Conservation (phyloP, 2,888 invertebrate genomes). For the Leptodirus hochenwartii region DNA sequence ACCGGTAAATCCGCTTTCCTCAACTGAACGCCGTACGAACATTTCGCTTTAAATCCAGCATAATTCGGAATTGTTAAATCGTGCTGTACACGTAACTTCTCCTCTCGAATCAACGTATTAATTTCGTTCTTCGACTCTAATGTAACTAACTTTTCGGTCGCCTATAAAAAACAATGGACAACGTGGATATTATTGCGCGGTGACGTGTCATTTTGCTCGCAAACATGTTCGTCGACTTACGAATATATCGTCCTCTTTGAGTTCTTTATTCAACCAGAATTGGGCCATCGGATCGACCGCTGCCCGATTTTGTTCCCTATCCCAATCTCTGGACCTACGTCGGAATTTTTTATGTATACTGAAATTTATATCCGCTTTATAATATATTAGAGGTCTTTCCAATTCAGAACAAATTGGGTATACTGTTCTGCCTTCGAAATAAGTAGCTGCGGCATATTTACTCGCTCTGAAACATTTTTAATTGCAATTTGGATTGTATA, state of each 20-base stretch:
- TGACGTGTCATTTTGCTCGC: conserved; percentile 4
- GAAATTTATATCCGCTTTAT: no score
- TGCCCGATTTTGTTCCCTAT: conserved; percentile 20
- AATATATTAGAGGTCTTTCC: no score
- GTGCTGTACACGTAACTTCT: conserved; percentile 22
- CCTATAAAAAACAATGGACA: no score
- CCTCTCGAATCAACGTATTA: conserved; percentile 17
- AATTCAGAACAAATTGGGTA: no score
- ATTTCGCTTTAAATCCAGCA: conserved; percentile 20
- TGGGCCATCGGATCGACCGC: conserved; percentile 19
- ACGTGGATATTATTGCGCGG: no score
- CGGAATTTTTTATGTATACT: no score
- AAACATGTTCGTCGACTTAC: not conserved
- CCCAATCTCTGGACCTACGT: conserved; percentile 20
- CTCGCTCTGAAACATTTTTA: no score
- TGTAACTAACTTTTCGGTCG: no score
- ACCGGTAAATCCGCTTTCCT: conserved; percentile 18
- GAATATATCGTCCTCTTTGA: no score
- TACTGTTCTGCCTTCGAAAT: no score
- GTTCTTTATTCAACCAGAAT: conserved; percentile 20
- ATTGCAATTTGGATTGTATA: no score
- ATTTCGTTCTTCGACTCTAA: conserved; percentile 20
- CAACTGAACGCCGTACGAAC: conserved; percentile 19
- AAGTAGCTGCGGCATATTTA: no score
- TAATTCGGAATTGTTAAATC: conserved; percentile 22